phyloP scores from a whole-genome alignment of 2,113 vertebrate genomes.

The Hemiscyllium ocellatum region DNA sequence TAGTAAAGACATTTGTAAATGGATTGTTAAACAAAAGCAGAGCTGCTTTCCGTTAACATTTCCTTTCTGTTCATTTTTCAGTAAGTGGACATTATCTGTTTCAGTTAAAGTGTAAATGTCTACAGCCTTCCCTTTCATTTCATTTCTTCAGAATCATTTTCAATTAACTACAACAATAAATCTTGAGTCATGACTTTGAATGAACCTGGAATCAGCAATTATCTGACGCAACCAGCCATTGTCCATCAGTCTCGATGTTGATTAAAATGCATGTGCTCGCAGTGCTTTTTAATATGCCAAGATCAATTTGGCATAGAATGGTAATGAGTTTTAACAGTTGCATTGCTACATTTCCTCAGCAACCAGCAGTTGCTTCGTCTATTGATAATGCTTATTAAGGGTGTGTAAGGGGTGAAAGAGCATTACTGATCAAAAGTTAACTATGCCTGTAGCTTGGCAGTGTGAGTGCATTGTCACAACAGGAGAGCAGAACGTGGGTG shows the following conservation, averaged over 20 bases:
- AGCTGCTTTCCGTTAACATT: constrained; percentile 20
- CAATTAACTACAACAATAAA: constrained; percentile 37
- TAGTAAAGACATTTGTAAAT: constrained; percentile 2
- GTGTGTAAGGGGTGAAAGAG: background rate
- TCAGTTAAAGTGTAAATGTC: constrained; percentile 22
- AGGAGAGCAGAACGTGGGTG: background rate
- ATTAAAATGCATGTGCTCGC: constrained; percentile 30
- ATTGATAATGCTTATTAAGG: background rate
- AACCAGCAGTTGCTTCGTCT: background rate
- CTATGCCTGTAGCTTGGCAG: background rate
- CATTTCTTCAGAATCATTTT: constrained; percentile 31
- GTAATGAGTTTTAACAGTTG: background rate
- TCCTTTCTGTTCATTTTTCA: constrained; percentile 13
- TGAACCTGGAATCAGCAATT: constrained; percentile 34
- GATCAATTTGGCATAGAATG: constrained; percentile 26
- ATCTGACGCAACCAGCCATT: constrained; percentile 31
- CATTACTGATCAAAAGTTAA: background rate
- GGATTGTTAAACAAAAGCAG: constrained; percentile 25
- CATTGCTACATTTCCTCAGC: background rate
- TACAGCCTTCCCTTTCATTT: constrained; percentile 10
- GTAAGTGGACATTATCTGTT: constrained; percentile 34
- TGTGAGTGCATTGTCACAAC: background rate
- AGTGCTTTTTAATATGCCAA: constrained; percentile 25
- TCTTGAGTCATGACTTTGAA: constrained; percentile 36
- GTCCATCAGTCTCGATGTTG: constrained; percentile 18